phyloP scores from a whole-genome alignment of 2,797 vertebrate genomes.

The Simalia tracyae region DNA sequence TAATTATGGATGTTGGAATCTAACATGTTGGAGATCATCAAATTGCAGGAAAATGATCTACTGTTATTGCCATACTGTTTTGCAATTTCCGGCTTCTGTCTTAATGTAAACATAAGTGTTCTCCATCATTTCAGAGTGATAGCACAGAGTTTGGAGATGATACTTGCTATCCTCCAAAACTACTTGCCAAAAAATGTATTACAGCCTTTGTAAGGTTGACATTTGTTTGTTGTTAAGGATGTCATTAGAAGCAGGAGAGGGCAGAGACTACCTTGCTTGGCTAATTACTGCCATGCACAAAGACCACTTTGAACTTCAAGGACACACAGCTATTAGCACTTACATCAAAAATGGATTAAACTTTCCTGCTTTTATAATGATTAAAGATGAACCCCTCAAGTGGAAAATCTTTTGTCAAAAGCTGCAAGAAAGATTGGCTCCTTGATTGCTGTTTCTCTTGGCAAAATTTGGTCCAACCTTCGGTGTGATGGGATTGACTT shows the following conservation, averaged over 20 bases:
- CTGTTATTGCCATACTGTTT: not conserved
- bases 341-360: constrained; percentile 89
- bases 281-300: constrained; percentile 86
- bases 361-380: constrained; percentile 83
- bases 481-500: constrained; percentile 8
- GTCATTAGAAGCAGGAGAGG: constrained; percentile 89
- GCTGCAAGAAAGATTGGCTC: constrained; percentile 68
- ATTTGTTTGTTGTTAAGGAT: constrained; percentile 92
- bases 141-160: not conserved
- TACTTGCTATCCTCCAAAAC: constrained; percentile 63
- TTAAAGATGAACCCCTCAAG: constrained; percentile 80
- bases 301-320: constrained; percentile 90
- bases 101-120: not conserved
- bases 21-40: no score
- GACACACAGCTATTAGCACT: constrained; percentile 85
- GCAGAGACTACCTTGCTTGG: constrained; percentile 81
- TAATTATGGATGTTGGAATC: no score
- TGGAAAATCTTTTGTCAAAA: constrained; percentile 78
- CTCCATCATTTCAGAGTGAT: not conserved
- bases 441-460: constrained; percentile 62
- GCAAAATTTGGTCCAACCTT: constrained; percentile 52
- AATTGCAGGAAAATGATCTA: not conserved
- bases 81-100: not conserved
- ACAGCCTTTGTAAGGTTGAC: constrained; percentile 77
- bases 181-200: constrained; percentile 69